Evolutionary conservation across 2,113 vertebrate genomes (phyloP), one percentile per base, ranked within the genome.

Genomic region (Glaucidium brasilianum): DNA sequence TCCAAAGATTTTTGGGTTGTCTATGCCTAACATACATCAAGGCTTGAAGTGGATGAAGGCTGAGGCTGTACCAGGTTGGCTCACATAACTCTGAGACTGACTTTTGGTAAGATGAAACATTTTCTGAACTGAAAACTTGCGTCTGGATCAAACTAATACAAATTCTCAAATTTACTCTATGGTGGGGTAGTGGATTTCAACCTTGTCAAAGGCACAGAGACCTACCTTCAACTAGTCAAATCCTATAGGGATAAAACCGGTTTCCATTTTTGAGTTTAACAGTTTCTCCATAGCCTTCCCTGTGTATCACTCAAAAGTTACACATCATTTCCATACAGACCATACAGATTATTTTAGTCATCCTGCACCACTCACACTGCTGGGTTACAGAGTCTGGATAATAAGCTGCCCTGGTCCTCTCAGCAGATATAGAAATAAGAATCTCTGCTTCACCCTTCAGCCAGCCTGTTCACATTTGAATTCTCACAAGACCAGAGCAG

Each of bases 311-410:
- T 68, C 43, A 53, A 66, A 67, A 29, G 13, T 35, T 37, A 15
- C 41, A 6, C 10, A 4, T 62, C 17, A 26, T 73, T 80, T 88
- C 25, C 59, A 55, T 6, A n/a, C 34, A 63, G 37, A 62, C 21
- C 55, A 35, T 16, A 73, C 0, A 0, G 26, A 37, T 3, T 59
- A 3, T 41, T 63, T 58, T 12, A 43, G 23, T 41, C 47, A 41
- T 15, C 21, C 52, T 47, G 59, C 32, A 56, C 8, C 39, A 50
- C 9, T 13, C 37, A 9, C 1, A 0, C 15, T 13, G 43, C 59
- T 58, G 43, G 69, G 27, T 14, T 27, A n/a, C n/a, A 39, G 12
- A 39, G 23, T 8, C 21, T 34, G 59, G n/a, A 10, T 7, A 35
- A 59, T 0, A 39, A 45, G 9, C 10, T 4, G 27, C 5, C 34